A percentile compares a stretch with the other conserved stretches of the same genome.
Evolutionary conservation across 2,113 vertebrate genomes (phyloP).

Genomic region (Tichodroma muraria): DNA sequence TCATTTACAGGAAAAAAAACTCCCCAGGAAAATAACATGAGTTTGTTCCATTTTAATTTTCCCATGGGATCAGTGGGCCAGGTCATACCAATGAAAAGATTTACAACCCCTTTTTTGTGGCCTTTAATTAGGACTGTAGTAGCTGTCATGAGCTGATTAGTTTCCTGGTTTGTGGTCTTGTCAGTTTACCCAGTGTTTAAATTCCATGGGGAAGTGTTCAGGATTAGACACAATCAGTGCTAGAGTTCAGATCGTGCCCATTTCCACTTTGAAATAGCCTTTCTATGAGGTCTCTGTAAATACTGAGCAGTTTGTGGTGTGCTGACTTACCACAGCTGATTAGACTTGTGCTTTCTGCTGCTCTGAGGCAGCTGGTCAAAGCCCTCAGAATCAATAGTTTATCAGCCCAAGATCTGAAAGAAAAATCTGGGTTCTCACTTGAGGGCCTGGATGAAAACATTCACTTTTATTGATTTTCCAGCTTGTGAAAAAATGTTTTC

Average conservation of each 20-base stretch:
- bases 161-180: neutral
- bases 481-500: neutral
- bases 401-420: neutral
- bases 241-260: neutral
- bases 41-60: neutral
- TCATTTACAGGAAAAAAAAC: neutral
- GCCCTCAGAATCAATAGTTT: neutral
- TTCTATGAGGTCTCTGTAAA: neutral
- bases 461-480: neutral
- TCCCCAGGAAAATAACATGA: neutral
- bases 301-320: neutral
- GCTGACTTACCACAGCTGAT: neutral
- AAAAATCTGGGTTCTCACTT: neutral
- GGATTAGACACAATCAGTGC: neutral
- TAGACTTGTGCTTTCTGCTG: neutral
- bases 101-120: slow-evolving; percentile 19
- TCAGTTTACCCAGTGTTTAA: neutral
- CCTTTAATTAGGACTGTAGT: slow-evolving; percentile 9
- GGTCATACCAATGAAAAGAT: neutral
- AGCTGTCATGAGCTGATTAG: neutral
- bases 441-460: neutral
- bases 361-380: neutral
- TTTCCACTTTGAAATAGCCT: neutral
- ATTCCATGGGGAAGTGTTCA: neutral
- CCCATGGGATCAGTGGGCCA: neutral